A percentile compares a stretch with the other conserved stretches of the same genome.
Conservation (phyloP, 2,797 vertebrate species). For the Huso huso region DNA sequence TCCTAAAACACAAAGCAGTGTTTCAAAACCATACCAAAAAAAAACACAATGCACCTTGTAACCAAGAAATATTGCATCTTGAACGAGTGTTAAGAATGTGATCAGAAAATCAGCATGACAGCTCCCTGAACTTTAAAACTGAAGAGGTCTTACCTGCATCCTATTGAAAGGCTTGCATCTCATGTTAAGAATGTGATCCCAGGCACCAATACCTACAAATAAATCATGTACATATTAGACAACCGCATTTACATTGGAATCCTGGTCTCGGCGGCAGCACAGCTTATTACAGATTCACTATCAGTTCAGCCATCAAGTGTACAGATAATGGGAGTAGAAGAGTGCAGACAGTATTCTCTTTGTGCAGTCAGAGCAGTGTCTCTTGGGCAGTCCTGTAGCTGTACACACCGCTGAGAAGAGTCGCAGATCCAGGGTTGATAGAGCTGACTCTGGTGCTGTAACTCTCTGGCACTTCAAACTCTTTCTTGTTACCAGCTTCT, state of each 20-base stretch:
- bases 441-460: conserved; percentile 94
- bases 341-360: neutral
- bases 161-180: conserved; percentile 82
- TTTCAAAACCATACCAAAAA: no score
- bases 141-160: conserved; percentile 78
- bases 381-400: conserved; percentile 10
- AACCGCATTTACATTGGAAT: neutral
- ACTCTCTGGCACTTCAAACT: conserved; percentile 55
- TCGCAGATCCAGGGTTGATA: conserved; percentile 83
- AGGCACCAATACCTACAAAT: conserved; percentile 80
- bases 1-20: no score
- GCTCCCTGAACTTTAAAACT: no score
- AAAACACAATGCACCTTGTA: no score
- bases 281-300: no score
- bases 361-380: neutral
- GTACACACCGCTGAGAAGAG: conserved; percentile 78
- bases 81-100: no score
- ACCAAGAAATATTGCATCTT: no score
- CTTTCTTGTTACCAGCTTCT: conserved; percentile 82
- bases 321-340: no score
- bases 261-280: no score
- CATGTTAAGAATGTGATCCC: conserved; percentile 82
- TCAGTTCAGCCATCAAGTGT: no score
- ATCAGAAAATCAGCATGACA: no score
- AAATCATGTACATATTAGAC: no score